phyloP scores from a whole-genome alignment of 2,888 invertebrate genomes.

The Drosophila prolongata region DNA sequence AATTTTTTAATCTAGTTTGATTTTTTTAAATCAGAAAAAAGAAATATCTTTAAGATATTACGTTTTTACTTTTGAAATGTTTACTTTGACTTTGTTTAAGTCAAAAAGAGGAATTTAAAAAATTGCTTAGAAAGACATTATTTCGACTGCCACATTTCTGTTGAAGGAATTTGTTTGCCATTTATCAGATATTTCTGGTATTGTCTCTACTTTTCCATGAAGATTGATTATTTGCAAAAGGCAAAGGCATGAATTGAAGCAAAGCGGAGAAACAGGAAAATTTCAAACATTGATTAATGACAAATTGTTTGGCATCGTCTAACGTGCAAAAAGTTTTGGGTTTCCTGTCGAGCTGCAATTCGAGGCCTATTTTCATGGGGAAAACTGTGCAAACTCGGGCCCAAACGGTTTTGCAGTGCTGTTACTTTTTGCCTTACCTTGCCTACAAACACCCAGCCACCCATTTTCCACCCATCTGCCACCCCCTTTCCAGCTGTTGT shows the following conservation, averaged over 20 bases:
- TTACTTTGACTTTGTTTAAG: too few species aligned
- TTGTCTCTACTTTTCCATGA: constrained; percentile 28
- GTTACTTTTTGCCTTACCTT: constrained; percentile 31
- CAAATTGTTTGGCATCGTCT: constrained; percentile 72
- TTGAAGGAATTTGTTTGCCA: constrained; percentile 6
- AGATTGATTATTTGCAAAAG: constrained; percentile 43
- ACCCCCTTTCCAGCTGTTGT: constrained; percentile 20
- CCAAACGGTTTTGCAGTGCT: constrained; percentile 30
- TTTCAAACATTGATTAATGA: constrained; percentile 70
- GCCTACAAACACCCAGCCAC: neutral
- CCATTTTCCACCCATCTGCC: neutral
- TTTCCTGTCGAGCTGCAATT: constrained; percentile 34
- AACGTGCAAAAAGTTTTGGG: constrained; percentile 58
- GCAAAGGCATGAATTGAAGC: constrained; percentile 15
- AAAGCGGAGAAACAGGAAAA: constrained; percentile 30
- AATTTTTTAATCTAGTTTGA: too few species aligned
- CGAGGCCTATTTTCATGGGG: constrained; percentile 41
- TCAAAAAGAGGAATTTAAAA: too few species aligned
- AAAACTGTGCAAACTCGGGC: constrained; percentile 32
- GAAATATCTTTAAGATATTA: too few species aligned
- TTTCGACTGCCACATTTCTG: neutral
- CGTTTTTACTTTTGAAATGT: too few species aligned
- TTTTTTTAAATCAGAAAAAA: too few species aligned
- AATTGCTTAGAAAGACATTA: neutral
- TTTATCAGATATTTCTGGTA: constrained; percentile 21